Conservation (phyloP, 1,140 invertebrate genomes). For the Drosophila bifasciata region DNA sequence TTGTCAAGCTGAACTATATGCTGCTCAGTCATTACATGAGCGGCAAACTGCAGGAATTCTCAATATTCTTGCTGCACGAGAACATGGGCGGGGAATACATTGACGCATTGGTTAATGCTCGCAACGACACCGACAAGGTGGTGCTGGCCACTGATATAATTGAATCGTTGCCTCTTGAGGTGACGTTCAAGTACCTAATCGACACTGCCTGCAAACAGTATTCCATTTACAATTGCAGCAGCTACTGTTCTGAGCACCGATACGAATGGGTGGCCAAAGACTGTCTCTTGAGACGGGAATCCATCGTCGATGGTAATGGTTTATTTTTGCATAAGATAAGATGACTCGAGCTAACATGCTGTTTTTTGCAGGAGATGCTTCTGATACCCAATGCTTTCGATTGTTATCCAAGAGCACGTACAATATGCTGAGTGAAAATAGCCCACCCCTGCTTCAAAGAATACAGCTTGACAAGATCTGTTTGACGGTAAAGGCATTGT, state of each 20-base stretch:
- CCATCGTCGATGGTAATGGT: conserved; percentile 43
- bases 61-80: conserved; percentile 58
- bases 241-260: conserved; percentile 34
- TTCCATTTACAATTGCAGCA: conserved; percentile 32
- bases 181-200: conserved; percentile 67
- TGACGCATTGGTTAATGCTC: conserved; percentile 20
- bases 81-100: conserved; percentile 51
- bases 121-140: conserved; percentile 39
- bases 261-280: conserved; percentile 69
- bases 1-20: conserved; percentile 73
- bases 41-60: conserved; percentile 52
- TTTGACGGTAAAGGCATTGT: conserved; percentile 60
- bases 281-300: conserved; percentile 39
- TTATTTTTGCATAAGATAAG: background rate
- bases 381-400: conserved; percentile 60
- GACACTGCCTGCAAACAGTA: conserved; percentile 54
- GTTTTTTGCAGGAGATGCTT: background rate
- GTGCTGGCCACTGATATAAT: conserved; percentile 67
- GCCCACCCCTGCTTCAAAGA: conserved; percentile 36
- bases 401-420: conserved; percentile 46
- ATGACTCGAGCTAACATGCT: background rate
- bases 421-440: conserved; percentile 24
- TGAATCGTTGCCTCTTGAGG: conserved; percentile 49
- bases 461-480: conserved; percentile 72
- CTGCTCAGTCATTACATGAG: conserved; percentile 60